Conservation (phyloP, 1,140 invertebrate species). For the Ceratoteleas bidentatus region DNA sequence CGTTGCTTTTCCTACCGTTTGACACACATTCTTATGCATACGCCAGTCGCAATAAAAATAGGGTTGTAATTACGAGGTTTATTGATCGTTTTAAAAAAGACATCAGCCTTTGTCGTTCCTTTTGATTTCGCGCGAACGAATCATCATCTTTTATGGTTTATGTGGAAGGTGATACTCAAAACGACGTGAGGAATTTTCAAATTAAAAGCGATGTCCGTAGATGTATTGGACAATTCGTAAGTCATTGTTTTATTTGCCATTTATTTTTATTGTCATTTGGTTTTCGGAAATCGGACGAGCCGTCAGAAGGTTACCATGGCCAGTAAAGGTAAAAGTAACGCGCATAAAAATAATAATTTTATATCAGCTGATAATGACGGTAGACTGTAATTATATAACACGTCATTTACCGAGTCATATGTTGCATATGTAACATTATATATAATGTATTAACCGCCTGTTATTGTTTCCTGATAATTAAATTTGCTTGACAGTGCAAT, state of each 20-base stretch:
- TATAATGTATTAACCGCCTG: constrained; percentile 49
- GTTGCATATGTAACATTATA: constrained; percentile 43
- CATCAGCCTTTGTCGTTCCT: constrained; percentile 55
- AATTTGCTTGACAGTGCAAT: constrained; percentile 37
- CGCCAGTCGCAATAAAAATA: constrained; percentile 52
- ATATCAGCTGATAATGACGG: constrained; percentile 53
- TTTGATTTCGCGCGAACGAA: constrained; percentile 53
- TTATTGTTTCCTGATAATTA: constrained; percentile 61
- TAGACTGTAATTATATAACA: constrained; percentile 59
- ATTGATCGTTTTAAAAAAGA: constrained; percentile 62
- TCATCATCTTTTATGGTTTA: constrained; percentile 54
- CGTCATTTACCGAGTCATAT: constrained; percentile 37
- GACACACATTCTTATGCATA: constrained; percentile 65
- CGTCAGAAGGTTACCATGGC: constrained; percentile 9
- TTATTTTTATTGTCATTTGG: constrained; percentile 33
- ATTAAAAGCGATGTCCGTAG: constrained; percentile 18
- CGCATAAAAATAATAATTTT: constrained; percentile 12
- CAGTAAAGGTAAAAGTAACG: constrained; percentile 45
- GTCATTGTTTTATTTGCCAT: constrained; percentile 19
- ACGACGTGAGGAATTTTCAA: constrained; percentile 37
- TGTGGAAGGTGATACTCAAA: constrained; percentile 32
- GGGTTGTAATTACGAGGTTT: constrained; percentile 64
- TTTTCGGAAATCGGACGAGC: constrained; percentile 32
- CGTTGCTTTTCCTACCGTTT: constrained; percentile 68
- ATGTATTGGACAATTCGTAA: constrained; percentile 4